Evolutionary conservation across 2,797 vertebrate species (phyloP), one percentile per base, ranked within the genome.

Genomic region (Microctenopoma steveboyesi): DNA sequence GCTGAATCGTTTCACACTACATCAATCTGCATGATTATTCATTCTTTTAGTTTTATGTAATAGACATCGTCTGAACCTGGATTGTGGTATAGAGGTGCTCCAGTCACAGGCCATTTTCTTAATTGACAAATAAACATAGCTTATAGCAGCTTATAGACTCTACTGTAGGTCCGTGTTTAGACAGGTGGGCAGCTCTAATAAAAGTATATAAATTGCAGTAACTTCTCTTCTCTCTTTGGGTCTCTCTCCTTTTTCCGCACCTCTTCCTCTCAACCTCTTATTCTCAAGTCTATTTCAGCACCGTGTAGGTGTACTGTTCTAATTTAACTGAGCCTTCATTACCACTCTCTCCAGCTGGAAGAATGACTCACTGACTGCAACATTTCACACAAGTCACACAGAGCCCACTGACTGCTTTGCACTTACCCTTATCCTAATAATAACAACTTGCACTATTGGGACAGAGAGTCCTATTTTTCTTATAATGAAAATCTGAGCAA

Each of bases 281-380:
- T 70, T 80, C 71, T 52, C 72, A 59, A 4, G 55, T 88, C 82
- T 88, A 89, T 88, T 86, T 90, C 30, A 46, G 77, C 60, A 74
- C 22, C 46, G n/a, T 7, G 86, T 88, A 86, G 85, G 84, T 82
- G 85, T 82, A 47, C 27, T 40, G 68, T 45, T 84, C 79, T 88
- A 79, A 90, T 88, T 86, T 78, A 69, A 68, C 61, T 4, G 3
- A 80, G 71, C 42, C 69, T 75, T 84, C 72, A 77, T 88, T 79
- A 73, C 45, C 57, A 28, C 74, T 73, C 66, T 74, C 81, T 77
- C 69, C 65, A 16, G 55, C 67, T 77, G 75, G 62, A 71, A 47
- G 72, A 78, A 74, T 90, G 86, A 90, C 49, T 90, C 88, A 91
- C 76, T 60, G 73, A 50, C 79, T 77, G 73, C 78, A 73, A 66